phyloP scores from a whole-genome alignment of 2,113 vertebrate species.

The Macquaria australasica region DNA sequence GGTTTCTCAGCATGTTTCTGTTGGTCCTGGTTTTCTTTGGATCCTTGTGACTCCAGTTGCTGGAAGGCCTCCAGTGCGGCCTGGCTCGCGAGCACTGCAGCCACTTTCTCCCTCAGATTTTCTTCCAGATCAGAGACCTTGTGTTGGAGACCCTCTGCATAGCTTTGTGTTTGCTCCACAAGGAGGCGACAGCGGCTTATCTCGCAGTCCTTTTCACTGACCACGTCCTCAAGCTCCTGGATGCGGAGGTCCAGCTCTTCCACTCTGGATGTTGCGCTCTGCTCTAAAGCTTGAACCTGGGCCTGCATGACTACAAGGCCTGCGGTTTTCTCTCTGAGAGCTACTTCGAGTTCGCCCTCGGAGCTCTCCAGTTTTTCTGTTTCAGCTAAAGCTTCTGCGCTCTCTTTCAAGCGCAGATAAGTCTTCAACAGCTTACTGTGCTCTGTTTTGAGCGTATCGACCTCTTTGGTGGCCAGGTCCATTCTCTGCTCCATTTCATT shows the following conservation, averaged over 20 bases:
- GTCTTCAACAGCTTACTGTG: constrained; percentile 70
- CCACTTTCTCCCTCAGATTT: constrained; percentile 87
- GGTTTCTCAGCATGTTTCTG: constrained; percentile 18
- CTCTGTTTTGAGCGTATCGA: constrained; percentile 82
- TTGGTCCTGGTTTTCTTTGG: constrained; percentile 42
- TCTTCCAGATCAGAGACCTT: constrained; percentile 87
- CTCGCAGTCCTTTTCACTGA: constrained; percentile 87
- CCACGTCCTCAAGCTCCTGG: constrained; percentile 82
- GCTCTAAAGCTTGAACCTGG: constrained; percentile 81
- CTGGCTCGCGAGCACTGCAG: constrained; percentile 87
- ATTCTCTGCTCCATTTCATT: constrained; percentile 86
- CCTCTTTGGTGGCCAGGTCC: constrained; percentile 82
- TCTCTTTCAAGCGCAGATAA: constrained; percentile 67
- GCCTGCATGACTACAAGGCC: constrained; percentile 80
- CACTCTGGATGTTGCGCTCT: constrained; percentile 78
- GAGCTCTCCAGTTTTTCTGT: constrained; percentile 48
- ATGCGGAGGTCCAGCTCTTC: constrained; percentile 78
- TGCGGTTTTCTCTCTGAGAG: constrained; percentile 78
- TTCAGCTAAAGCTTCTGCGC: constrained; percentile 51
- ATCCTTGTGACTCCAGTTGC: constrained; percentile 60
- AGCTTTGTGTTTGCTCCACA: constrained; percentile 82
- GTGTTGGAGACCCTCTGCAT: constrained; percentile 79
- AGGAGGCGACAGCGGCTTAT: constrained; percentile 79
- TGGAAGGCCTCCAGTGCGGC: constrained; percentile 89
- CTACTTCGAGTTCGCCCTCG: constrained; percentile 66